Conservation (phyloP, 2,113 vertebrate genomes). For the Plestiodon gilberti region DNA sequence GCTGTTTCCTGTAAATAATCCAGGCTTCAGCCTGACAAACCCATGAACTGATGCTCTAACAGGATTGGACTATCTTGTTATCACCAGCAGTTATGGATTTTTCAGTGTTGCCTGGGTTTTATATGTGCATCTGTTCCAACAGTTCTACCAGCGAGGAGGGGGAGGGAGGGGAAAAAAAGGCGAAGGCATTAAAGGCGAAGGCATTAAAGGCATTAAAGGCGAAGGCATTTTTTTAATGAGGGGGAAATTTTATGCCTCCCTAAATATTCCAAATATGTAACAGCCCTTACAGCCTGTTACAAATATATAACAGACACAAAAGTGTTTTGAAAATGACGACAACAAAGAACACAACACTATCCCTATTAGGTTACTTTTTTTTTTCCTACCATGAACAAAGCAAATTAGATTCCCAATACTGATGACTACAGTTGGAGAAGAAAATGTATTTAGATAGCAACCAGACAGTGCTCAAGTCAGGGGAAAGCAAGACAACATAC, state of each 20-base stretch:
- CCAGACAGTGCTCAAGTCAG: background rate
- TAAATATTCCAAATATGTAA: background rate
- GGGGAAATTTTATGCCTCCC: background rate
- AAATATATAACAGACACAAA: too few relatives aligned
- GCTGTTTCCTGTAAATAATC: slow-evolving; percentile 36
- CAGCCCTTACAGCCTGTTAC: too few relatives aligned
- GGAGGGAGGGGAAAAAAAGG: slow-evolving; percentile 5
- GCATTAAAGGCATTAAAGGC: too few relatives aligned
- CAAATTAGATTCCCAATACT: slow-evolving; percentile 12
- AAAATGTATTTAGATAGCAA: slow-evolving; percentile 28
- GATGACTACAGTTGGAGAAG: background rate
- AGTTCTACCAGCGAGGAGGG: background rate
- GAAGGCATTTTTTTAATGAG: slow-evolving; percentile 14
- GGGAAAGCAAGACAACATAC: background rate
- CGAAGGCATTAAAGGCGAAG: background rate
- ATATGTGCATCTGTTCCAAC: background rate
- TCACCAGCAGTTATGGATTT: slow-evolving; percentile 10
- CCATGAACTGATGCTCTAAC: background rate
- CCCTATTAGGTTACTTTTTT: slow-evolving; percentile 14
- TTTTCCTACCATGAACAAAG: slow-evolving; percentile 12
- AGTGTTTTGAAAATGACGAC: background rate
- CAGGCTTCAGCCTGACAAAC: background rate
- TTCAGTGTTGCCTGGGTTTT: slow-evolving; percentile 23
- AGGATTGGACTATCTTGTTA: background rate
- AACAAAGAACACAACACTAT: background rate